These are phyloP conservation scores for Keiferia lycopersicella DNA, from an alignment of 2,888 invertebrate species.

Conservation along the genomic window DNA sequence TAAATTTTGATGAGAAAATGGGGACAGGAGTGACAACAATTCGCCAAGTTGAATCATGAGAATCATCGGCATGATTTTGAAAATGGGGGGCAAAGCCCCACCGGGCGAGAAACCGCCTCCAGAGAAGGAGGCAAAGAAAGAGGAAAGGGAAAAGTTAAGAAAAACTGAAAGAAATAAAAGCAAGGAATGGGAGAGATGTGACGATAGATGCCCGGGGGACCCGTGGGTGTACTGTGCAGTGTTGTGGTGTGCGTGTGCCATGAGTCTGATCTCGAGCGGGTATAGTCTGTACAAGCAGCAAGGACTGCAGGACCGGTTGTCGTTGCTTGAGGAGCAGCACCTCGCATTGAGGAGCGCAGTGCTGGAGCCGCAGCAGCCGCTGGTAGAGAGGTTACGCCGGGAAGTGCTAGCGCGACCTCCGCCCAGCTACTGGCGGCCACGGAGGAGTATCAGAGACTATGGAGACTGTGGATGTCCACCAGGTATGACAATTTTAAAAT, in stretches of 20 bases:
- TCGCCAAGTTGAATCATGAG: conserved; percentile 45
- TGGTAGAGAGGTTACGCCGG: conserved; percentile 78
- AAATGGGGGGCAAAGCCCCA: conserved; percentile 68
- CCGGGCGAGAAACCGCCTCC: conserved; percentile 44
- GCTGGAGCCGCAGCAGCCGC: conserved; percentile 75
- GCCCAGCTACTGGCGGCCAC: conserved; percentile 57
- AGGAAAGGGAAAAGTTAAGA: conserved; percentile 43
- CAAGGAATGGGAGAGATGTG: conserved; percentile 65
- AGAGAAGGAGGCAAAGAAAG: conserved; percentile 50
- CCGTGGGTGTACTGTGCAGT: conserved; percentile 75
- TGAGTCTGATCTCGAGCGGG: conserved; percentile 83
- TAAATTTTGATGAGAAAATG: conserved; percentile 33
- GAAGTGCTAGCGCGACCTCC: conserved; percentile 72
- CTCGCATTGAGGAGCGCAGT: conserved; percentile 75
- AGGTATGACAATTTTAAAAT: conserved; percentile 72
- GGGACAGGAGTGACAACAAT: conserved; percentile 38
- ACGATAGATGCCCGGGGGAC: conserved; percentile 64
- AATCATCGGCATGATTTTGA: conserved; percentile 65
- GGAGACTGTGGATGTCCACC: conserved; percentile 87
- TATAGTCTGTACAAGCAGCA: conserved; percentile 82
- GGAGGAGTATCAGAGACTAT: conserved; percentile 79
- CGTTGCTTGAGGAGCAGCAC: conserved; percentile 80
- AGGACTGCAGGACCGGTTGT: conserved; percentile 75
- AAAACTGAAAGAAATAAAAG: conserved; percentile 39
- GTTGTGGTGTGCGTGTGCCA: conserved; percentile 84